Evolutionary conservation across 1,140 invertebrate genomes (phyloP).

Genomic region (Conus betulinus): DNA sequence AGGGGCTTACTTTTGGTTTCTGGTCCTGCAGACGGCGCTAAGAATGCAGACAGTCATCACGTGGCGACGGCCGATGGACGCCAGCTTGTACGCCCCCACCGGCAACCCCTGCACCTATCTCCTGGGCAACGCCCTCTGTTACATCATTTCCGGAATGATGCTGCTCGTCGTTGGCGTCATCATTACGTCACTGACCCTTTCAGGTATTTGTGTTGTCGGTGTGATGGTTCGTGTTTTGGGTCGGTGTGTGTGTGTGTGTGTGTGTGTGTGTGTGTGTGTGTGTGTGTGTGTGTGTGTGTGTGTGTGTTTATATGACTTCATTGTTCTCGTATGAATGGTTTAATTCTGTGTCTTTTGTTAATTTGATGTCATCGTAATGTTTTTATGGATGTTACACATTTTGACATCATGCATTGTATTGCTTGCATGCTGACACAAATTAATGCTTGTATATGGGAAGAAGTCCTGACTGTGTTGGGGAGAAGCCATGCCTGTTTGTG

Average conservation of each 20-base stretch:
- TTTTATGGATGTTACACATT: too few species aligned
- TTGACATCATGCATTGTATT: too few species aligned
- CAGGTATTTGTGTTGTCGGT: slow-evolving; percentile 40
- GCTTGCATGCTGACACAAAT: too few species aligned
- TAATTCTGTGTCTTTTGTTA: too few species aligned
- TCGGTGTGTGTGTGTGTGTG: background rate
- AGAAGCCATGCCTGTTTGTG: too few species aligned
- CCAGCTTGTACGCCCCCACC: slow-evolving; percentile 49
- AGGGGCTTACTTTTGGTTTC: too few species aligned
- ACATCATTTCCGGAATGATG: slow-evolving; percentile 63
- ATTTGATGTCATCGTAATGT: too few species aligned
- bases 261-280: background rate
- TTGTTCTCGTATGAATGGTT: too few species aligned
- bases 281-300: background rate
- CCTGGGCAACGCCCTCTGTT: slow-evolving; percentile 64
- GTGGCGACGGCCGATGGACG: slow-evolving; percentile 59
- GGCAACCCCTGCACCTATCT: slow-evolving; percentile 63
- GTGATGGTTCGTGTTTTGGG: background rate
- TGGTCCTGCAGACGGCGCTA: slow-evolving; percentile 26
- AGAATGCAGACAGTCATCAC: slow-evolving; percentile 62
- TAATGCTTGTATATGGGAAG: too few species aligned
- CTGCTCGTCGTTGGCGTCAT: slow-evolving; percentile 68
- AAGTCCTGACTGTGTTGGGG: too few species aligned
- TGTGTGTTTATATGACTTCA: background rate
- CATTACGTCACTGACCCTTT: slow-evolving; percentile 67